These are phyloP conservation scores for Recurvirostra avosetta DNA, from an alignment of 2,113 vertebrate genomes.

Conservation along the genomic window DNA sequence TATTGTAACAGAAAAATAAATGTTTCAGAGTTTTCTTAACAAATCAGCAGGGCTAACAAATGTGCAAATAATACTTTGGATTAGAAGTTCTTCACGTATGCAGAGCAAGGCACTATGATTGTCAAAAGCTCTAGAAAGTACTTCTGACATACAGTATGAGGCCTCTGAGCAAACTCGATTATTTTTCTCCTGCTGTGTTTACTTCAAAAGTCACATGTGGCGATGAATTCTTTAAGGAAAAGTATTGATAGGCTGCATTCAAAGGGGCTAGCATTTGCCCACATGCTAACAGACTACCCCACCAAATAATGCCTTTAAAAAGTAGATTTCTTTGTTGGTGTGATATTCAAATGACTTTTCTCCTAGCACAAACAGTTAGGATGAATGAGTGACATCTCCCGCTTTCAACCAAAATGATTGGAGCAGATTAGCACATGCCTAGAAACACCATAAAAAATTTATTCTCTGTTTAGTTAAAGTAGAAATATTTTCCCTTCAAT, in stretches of 20 bases:
- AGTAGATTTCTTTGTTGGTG: not conserved
- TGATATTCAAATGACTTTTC: not conserved
- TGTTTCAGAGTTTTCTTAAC: not conserved
- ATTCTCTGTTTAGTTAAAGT: not conserved
- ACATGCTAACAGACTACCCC: not conserved
- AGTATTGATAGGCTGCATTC: not conserved
- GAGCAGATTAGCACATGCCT: not conserved
- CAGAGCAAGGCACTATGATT: not conserved
- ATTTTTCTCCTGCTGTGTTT: not conserved
- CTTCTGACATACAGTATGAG: not conserved
- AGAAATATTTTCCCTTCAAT: not conserved
- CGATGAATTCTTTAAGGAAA: not conserved
- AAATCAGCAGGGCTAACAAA: not conserved
- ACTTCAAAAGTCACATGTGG: not conserved
- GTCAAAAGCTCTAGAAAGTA: not conserved
- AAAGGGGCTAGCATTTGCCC: not conserved
- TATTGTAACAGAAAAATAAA: not conserved
- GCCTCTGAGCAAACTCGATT: not conserved
- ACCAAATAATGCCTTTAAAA: not conserved
- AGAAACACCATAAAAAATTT: not conserved
- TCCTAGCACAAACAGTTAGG: not conserved
- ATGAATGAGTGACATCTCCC: not conserved
- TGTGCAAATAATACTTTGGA: not conserved
- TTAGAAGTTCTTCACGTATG: not conserved
- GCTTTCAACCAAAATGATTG: not conserved